These are phyloP conservation scores for Acanthurus tractus DNA, from an alignment of 2,797 vertebrate species.

Conservation along the genomic window DNA sequence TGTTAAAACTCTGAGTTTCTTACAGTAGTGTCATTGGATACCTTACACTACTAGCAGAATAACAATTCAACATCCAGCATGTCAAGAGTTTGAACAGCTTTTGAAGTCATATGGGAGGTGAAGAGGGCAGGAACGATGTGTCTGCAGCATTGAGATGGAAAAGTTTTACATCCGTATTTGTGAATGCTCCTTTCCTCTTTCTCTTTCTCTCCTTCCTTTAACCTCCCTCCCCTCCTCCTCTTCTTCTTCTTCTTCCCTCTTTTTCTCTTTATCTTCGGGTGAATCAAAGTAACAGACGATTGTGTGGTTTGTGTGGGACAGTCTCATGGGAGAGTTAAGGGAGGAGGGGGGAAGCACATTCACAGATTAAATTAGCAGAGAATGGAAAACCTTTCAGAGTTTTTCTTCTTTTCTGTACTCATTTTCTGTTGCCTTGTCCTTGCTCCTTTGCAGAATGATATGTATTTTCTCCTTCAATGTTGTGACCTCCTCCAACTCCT, in stretches of 20 bases:
- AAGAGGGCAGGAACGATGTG: constrained; percentile 34
- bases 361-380: constrained; percentile 67
- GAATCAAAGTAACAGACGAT: constrained; percentile 78
- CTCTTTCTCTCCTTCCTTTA: constrained; percentile 25
- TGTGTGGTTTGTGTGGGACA: constrained; percentile 69
- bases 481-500: constrained; percentile 45
- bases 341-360: constrained; percentile 54
- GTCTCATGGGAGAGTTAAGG: constrained; percentile 68
- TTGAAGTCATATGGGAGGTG: constrained; percentile 26
- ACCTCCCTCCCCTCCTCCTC: constrained; percentile 30
- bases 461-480: constrained; percentile 52
- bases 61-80: neutral
- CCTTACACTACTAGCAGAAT: neutral
- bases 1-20: neutral
- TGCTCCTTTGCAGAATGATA: constrained; percentile 56
- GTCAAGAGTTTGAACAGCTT: constrained; percentile 12
- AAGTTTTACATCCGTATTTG: constrained; percentile 59
- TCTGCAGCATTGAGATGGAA: constrained; percentile 37
- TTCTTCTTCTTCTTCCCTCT: constrained; percentile 45
- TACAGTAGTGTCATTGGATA: neutral
- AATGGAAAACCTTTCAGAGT: constrained; percentile 75
- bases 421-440: constrained; percentile 64
- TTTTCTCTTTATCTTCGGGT: constrained; percentile 70
- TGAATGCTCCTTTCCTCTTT: constrained; percentile 57
- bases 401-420: constrained; percentile 55